Base-by-base conservation (phyloP, 1,140 invertebrate species). In the Drosophila watanabei region DNA sequence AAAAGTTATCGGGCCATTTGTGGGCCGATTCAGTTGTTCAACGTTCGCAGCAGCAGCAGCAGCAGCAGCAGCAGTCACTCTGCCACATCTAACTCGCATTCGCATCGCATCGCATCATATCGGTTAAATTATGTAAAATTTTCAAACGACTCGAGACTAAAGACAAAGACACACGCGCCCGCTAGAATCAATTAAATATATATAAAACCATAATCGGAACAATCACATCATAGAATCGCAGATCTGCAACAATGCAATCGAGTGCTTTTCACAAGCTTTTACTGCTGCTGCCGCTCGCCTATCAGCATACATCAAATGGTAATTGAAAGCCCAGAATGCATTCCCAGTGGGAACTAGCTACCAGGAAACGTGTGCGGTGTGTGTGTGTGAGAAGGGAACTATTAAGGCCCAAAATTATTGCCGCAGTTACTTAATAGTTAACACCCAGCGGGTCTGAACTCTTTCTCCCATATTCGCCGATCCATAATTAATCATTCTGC, bases 251-350 rank as follows among this genome's bases (percentile, higher is more conserved):
- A 63, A 80, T 87, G 84, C 76, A 72, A 28, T 1, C 77, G 10
- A 72, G 52, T 68, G 51, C 68, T 9, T 72, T 91, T 49, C 75
- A 80, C 54, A 92, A 80, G 70, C 59, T 91, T 20, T 77, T 89
- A 65, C 28, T 91, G 18, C 20, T 91, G 13, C 48, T 92, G 16
- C 84, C 89, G 24, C 76, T 91, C 2, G 82, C 77, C 35, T 91
- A 89, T 75, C 68, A 85, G 5, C 63, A 60, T 20, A 49, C 59
- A 45, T 32, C 52, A 56, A 81, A 81, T 72, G 79, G 85, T 90
- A 88, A 84, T 79, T 32, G 24, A 0, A 46, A 14, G 71, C 41
- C 66, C 66, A 72, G 70, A 71, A 32, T n/a, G 20, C n/a, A 33
- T 28, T 24, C 49, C 49, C 33, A 9, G 8, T 58, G 30, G 20